Conservation (phyloP, 2,113 vertebrate species). For the Oncorhynchus masou region DNA sequence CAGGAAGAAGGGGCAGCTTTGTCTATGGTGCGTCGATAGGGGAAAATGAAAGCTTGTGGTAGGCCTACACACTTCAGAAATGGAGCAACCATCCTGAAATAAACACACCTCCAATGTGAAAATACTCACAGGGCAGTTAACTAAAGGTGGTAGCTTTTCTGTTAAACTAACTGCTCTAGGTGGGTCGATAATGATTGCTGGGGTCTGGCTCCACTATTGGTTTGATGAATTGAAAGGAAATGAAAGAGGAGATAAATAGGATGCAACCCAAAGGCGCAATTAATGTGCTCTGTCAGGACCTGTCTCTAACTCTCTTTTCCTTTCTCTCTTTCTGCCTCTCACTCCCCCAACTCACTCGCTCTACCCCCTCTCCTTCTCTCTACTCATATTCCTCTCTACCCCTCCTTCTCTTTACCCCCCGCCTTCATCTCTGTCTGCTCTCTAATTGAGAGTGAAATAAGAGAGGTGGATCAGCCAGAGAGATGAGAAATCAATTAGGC, state of each 20-base stretch:
- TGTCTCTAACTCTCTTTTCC: conserved; percentile 3
- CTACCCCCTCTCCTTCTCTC: too few species aligned
- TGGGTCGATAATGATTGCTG: too few species aligned
- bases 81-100: too few species aligned
- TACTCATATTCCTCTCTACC: too few species aligned
- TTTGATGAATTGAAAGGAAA: conserved; percentile 30
- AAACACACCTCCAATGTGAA: too few species aligned
- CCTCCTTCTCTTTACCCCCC: background rate
- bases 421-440: background rate
- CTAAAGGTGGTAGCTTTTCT: conserved; percentile 8
- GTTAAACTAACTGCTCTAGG: conserved; percentile 9
- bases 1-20: background rate
- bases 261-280: conserved; percentile 7
- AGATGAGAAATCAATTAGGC: conserved; percentile 75
- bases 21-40: background rate
- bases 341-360: background rate
- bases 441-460: conserved; percentile 53
- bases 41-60: background rate
- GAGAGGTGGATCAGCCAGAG: conserved; percentile 53
- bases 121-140: background rate
- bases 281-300: conserved; percentile 10
- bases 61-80: too few species aligned
- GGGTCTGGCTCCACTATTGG: too few species aligned
- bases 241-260: conserved; percentile 28
- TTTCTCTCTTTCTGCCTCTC: conserved; percentile 10